phyloP scores from a whole-genome alignment of 1,140 invertebrate species.

The Halesus radiatus region DNA sequence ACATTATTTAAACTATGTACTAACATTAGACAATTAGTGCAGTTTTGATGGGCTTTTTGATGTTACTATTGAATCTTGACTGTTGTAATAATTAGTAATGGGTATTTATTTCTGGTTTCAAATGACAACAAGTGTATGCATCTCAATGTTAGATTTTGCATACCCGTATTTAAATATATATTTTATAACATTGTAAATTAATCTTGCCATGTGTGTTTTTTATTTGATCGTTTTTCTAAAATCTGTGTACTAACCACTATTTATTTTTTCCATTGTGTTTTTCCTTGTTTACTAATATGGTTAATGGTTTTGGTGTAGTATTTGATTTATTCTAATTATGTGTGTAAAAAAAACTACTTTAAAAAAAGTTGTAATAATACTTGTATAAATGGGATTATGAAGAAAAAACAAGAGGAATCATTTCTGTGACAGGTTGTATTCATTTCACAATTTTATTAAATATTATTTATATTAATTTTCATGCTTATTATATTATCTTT shows the following conservation, averaged over 20 bases:
- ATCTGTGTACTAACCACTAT: not conserved
- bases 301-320: slow-evolving; percentile 31
- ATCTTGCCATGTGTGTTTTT: no score
- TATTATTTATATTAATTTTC: no score
- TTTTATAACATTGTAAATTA: not conserved
- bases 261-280: not conserved
- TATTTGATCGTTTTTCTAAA: not conserved
- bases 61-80: not conserved
- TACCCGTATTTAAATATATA: not conserved
- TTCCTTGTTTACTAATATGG: slow-evolving; percentile 12
- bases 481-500: no score
- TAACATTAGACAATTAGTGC: not conserved
- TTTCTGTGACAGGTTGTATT: no score
- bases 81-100: not conserved
- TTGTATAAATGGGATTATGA: no score
- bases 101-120: not conserved
- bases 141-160: not conserved
- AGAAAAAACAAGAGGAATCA: no score
- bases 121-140: not conserved
- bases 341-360: no score
- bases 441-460: no score
- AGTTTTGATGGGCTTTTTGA: not conserved
- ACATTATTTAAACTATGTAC: no score
- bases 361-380: no score
- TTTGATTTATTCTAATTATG: not conserved